These are phyloP conservation scores for Nothoprocta pentlandii DNA, from an alignment of 2,113 vertebrate species.

Conservation along the genomic window DNA sequence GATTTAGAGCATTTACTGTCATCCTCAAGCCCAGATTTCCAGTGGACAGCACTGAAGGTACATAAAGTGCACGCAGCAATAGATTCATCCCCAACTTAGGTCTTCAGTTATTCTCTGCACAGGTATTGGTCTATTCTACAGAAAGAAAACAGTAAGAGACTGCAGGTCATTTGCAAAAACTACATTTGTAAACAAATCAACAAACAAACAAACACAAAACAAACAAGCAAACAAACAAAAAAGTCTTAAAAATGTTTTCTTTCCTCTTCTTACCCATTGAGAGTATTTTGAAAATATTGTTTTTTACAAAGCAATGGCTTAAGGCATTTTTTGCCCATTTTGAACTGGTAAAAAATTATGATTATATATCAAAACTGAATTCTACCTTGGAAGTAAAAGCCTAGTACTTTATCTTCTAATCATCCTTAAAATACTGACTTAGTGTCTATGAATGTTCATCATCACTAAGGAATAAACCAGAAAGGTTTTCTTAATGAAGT, in stretches of 20 bases:
- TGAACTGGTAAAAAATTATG: neutral
- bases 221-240: no score
- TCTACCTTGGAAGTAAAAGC: conserved; percentile 26
- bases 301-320: neutral
- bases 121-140: neutral
- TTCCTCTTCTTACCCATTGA: neutral
- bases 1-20: neutral
- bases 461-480: conserved; percentile 28
- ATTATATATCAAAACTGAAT: neutral
- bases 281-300: neutral
- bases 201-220: no score
- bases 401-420: conserved; percentile 26
- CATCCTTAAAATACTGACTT: conserved; percentile 66
- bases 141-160: neutral
- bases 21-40: neutral
- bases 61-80: neutral
- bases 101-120: neutral
- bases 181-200: neutral
- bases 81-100: neutral
- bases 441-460: neutral
- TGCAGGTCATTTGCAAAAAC: neutral
- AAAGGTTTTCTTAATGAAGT: conserved; percentile 3
- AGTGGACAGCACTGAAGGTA: neutral
- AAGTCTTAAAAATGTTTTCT: neutral
- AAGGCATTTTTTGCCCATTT: neutral